phyloP scores from a whole-genome alignment of 2,113 vertebrate species.

The Camelus bactrianus region DNA sequence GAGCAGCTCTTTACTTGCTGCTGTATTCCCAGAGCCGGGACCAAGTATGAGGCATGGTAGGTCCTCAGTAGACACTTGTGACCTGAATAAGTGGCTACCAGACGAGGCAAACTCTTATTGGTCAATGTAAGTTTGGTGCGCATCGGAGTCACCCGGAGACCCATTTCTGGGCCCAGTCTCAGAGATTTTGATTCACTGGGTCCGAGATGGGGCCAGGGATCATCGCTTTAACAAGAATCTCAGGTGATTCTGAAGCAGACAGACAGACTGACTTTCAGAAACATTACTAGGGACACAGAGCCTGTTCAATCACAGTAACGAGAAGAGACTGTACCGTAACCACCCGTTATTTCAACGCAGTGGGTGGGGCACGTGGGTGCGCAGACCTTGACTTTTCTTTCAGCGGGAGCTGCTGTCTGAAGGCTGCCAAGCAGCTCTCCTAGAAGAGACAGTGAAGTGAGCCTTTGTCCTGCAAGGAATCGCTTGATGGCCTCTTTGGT shows the following conservation, averaged over 20 bases:
- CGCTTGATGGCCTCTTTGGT: not conserved
- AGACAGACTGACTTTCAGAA: constrained; percentile 42
- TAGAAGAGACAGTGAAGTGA: not conserved
- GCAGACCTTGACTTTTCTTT: constrained; percentile 5
- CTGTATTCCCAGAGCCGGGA: not conserved
- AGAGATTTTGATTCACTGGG: not conserved
- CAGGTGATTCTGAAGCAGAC: not conserved
- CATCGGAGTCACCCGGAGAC: not conserved
- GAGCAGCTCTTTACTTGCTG: not conserved
- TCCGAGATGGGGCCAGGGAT: not conserved
- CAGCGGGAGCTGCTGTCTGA: not conserved
- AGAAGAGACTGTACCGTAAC: not conserved
- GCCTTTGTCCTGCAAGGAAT: not conserved
- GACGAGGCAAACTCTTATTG: not conserved
- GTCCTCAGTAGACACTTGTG: not conserved
- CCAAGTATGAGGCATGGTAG: not conserved
- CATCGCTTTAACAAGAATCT: not conserved
- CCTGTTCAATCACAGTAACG: not conserved
- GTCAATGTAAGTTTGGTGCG: not conserved
- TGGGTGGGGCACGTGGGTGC: not conserved
- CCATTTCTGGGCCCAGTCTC: not conserved
- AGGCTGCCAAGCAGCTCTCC: not conserved
- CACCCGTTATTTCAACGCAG: constrained; percentile 11
- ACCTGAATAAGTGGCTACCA: not conserved
- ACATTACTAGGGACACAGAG: not conserved